Base-by-base conservation (phyloP, 2,113 vertebrate species). In the Ceyx cyanopectus region DNA sequence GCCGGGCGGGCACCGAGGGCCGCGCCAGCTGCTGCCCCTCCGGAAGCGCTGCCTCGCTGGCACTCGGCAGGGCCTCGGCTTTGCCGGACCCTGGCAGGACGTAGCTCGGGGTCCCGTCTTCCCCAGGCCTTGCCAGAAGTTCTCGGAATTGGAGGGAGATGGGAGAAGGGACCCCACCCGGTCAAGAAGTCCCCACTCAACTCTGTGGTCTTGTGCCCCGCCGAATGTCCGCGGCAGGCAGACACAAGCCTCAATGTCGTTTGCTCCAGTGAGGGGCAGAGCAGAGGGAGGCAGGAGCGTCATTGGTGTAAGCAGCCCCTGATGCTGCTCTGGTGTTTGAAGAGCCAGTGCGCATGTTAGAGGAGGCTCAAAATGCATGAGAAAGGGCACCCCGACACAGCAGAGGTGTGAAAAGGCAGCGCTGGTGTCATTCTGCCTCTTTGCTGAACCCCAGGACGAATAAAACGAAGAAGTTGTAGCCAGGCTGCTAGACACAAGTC, bases 221-320 rank as follows among this genome's bases (percentile, higher is more conserved):
- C 37, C 2, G 27, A 70, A 7, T 68, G 70, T 6, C 24, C 9
- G 2, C 17, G 2, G 1, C 4, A 9, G n/a, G 34, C 45, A 54
- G 24, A 5, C 50, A 12, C 5, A 11, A 4, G 27, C 27, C 23
- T 3, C 15, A 15, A 4, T 34, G 46, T 3, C 0, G 3, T 76
- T 62, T 54, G 18, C 3, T 26, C 40, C 3, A 1, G 3, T 26
- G 17, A 75, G 6, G 12, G 26, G 34, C 10, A 60, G 75, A 57
- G 65, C 27, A 5, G 27, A 58, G 57, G 54, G 23, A 12, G 57
- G 50, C 22, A 51, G 48, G 50, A 74, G 22, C 40, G 14, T 12
- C 48, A 10, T 1, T 1, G 3, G 6, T 0, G 0, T 7, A 19
- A 65, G 61, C 43, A 34, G 34, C 19, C 16, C 2, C 37, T 40